Conservation (phyloP, 2,888 invertebrate species). For the Eupithecia subumbrata region DNA sequence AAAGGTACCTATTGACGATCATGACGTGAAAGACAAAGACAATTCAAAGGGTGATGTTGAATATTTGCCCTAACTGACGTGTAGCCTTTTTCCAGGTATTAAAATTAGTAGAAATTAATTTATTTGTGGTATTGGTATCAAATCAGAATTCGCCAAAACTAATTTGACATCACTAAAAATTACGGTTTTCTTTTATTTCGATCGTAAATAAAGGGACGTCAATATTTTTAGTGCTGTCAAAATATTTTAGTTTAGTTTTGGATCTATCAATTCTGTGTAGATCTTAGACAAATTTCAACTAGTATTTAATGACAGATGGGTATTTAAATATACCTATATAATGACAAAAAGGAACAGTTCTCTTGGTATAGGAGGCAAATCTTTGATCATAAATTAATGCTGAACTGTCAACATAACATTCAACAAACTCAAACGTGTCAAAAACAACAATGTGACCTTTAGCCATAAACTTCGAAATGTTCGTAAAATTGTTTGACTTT, state of each 20-base stretch:
- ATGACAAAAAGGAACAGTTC: background rate
- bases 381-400: background rate
- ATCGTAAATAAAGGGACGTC: too few species aligned
- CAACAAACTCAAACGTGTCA: background rate
- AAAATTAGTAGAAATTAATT: background rate
- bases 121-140: background rate
- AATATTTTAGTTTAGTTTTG: too few species aligned
- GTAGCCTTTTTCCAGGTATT: background rate
- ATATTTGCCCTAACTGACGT: slow-evolving; percentile 27
- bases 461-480: background rate
- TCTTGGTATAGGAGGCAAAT: background rate
- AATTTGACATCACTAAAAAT: too few species aligned
- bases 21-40: slow-evolving; percentile 5
- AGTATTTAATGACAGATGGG: background rate
- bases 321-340: too few species aligned
- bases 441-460: background rate
- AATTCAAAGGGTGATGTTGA: slow-evolving; percentile 16
- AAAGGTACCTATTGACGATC: background rate
- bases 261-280: too few species aligned
- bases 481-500: background rate
- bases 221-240: too few species aligned
- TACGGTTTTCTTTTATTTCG: too few species aligned
- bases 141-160: too few species aligned
- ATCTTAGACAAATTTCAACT: background rate
- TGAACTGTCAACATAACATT: background rate